These are phyloP conservation scores for Bothrops jararaca DNA, from an alignment of 2,113 vertebrate species.

Conservation along the genomic window DNA sequence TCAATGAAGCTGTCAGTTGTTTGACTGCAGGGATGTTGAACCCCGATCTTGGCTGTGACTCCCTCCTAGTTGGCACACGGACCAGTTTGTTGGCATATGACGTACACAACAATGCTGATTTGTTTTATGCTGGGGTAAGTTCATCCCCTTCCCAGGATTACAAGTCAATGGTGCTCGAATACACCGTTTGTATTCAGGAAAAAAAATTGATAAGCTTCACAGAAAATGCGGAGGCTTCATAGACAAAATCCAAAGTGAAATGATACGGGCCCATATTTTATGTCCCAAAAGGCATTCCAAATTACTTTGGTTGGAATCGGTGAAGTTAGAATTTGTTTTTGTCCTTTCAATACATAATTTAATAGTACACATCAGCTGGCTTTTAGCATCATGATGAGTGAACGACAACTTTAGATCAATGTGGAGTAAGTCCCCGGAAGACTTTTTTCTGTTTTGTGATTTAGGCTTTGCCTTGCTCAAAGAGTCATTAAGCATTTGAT, in stretches of 20 bases:
- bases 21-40: slow-evolving; percentile 82
- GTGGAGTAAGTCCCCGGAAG: background rate
- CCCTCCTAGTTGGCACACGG: slow-evolving; percentile 90
- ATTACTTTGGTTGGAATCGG: background rate
- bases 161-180: background rate
- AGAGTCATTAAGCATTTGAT: background rate
- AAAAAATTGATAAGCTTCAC: background rate
- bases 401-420: background rate
- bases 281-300: background rate
- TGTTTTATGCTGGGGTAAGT: slow-evolving; percentile 93
- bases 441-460: background rate
- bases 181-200: background rate
- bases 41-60: slow-evolving; percentile 78
- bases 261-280: background rate
- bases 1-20: slow-evolving; percentile 93
- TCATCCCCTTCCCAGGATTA: background rate
- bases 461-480: background rate
- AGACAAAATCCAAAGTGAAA: background rate
- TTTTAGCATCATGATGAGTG: background rate
- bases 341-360: background rate
- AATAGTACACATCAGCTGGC: background rate
- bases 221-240: background rate
- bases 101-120: slow-evolving; percentile 90
- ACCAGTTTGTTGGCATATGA: slow-evolving; percentile 93
- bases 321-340: background rate